Evolutionary conservation across 1,140 invertebrate genomes (phyloP), one percentile per base, ranked within the genome.

Genomic region (Leptopilina boulardi): DNA sequence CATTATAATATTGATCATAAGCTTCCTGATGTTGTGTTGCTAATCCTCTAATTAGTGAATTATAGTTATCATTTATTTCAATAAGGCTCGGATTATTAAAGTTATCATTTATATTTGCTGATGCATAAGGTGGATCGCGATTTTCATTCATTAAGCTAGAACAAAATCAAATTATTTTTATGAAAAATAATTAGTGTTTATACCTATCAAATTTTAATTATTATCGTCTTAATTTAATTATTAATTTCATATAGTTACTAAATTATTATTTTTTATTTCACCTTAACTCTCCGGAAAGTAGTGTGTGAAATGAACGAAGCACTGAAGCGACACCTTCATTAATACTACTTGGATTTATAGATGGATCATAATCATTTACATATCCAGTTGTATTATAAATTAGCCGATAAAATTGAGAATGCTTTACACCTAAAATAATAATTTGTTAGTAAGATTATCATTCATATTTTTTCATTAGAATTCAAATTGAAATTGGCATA

Each of bases 311-410:
- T 84, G 96, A 96, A 91, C 97, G 94, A 86, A 96, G 97, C 0
- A 96, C 96, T 10, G 96, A 96, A 0, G 94, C 96, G 0, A 96
- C 94, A 84, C 97, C 97, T 84, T 96, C 96, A 84, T 98, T 97
- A 2, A 97, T 88, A 4, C 96, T 92, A 0, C 94, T 93, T 0
- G 96, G 95, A 89, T 98, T 94, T 0, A 97, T 93, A 23, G 91
- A 91, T 0, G 94, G 91, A 86, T 98, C 93, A 88, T 99, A 99
- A 79, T 98, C 98, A 79, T 96, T 94, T 15, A 98, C 95, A 84
- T 94, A 95, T 81, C 93, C 92, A 72, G 91, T 89, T 23, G 88
- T 93, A 19, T 93, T 89, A 83, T 95, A 96, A 10, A 96, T 91
- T 1, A 97, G 90, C 23, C 93, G 93, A 78, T 96, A 94, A 82